Base-by-base conservation (phyloP, 2,797 vertebrate genomes). In the Esox lucius region DNA sequence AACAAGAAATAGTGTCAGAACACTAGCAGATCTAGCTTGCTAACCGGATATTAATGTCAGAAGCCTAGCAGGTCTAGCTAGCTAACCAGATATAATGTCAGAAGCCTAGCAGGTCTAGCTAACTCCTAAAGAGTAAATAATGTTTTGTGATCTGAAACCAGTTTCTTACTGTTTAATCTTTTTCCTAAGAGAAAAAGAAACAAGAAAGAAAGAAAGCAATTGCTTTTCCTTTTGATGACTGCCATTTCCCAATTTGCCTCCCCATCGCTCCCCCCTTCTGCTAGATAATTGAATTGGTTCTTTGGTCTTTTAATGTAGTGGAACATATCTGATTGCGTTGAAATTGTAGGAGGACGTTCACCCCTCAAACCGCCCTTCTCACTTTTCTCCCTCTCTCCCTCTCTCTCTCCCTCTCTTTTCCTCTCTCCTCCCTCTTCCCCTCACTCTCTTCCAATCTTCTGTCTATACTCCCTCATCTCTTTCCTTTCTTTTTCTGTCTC, bases 221-320 rank as follows among this genome's bases (percentile, higher is more conserved):
- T 35, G 31, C 22, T 31, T 65, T 64, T 75, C n/a, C 65, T 83
- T 79, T 65, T 81, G 71, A 81, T 5, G 71, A 74, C 77, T 72
- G 75, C 83, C 78, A 83, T 87, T 86, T 88, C 86, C 73, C 73
- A 85, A 79, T 88, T 83, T 86, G 71, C 72, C 65, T 72, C 73
- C 35, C 19, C 73, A 70, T 61, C 70, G 42, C 24, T 19, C 53
- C 67, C 61, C 15, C 48, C 17, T 26, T 13, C 9, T 0, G 22
- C 33, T 65, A 17, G 19, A 71, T 87, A 86, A 87, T 89, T 90
- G 78, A 89, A 89, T 87, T 85, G 80, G 81, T 89, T 77, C 80
- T 84, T 84, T 87, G 83, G 77, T 84, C 79, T 51, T 74, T 49
- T 88, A 85, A 86, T 89, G 83, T 89, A 77, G 81, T 53, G 68